A percentile compares a stretch with the other conserved stretches of the same genome.
phyloP scores from a whole-genome alignment of 1,140 invertebrate species.

The Chrysopa pallens region DNA sequence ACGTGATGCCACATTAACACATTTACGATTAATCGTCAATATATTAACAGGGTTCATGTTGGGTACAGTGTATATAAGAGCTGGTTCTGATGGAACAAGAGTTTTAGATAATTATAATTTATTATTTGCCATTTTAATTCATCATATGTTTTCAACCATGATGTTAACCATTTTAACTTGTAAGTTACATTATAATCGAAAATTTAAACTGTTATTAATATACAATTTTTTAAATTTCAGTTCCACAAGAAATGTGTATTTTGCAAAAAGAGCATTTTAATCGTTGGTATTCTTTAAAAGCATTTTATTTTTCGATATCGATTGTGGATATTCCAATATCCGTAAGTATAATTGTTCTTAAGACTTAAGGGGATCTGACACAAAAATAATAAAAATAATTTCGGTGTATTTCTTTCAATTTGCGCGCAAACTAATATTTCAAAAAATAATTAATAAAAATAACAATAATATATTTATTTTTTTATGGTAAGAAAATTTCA shows the following conservation, averaged over 20 bases:
- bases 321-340: conserved; percentile 63
- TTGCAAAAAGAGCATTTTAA: conserved; percentile 88
- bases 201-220: neutral
- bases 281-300: conserved; percentile 88
- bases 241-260: conserved; percentile 81
- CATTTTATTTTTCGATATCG: conserved; percentile 77
- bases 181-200: conserved; percentile 25
- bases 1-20: conserved; percentile 67
- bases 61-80: conserved; percentile 46
- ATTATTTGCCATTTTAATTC: conserved; percentile 62
- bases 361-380: no score
- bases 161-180: conserved; percentile 70
- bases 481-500: no score
- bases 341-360: conserved; percentile 25
- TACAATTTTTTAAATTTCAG: conserved; percentile 32
- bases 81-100: conserved; percentile 49
- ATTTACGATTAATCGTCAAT: conserved; percentile 60
- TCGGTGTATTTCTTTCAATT: no score
- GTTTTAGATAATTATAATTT: conserved; percentile 69
- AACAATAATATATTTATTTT: no score
- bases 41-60: conserved; percentile 51
- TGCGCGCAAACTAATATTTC: no score
- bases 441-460: no score
- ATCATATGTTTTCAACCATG: conserved; percentile 71
- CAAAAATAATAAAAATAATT: no score